Evolutionary conservation across 2,113 vertebrate genomes (phyloP).

Genomic region (Xyliphius kryptos): DNA sequence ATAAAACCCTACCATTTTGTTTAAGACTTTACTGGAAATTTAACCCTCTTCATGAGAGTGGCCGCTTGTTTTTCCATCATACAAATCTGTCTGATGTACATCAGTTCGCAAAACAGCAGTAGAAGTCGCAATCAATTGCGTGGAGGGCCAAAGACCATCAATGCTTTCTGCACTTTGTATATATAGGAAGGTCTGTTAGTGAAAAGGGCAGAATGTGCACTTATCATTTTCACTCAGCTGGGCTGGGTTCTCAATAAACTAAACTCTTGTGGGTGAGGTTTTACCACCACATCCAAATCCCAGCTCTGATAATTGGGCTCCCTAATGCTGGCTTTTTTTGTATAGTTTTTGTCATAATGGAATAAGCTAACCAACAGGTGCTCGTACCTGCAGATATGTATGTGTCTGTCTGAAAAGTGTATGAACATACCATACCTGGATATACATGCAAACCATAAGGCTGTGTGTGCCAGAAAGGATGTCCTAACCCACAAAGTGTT

Average conservation of each 20-base stretch:
- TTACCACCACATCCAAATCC: slow-evolving; percentile 20
- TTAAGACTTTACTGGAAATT: slow-evolving; percentile 42
- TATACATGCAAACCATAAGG: neutral
- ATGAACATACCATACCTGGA: neutral
- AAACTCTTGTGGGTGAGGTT: slow-evolving; percentile 34
- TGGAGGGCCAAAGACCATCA: slow-evolving; percentile 22
- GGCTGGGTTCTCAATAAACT: slow-evolving; percentile 65
- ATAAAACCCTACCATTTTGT: slow-evolving; percentile 31
- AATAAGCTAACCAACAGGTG: slow-evolving; percentile 56
- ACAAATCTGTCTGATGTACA: slow-evolving; percentile 22
- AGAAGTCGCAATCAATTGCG: slow-evolving; percentile 26
- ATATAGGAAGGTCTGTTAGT: slow-evolving; percentile 29
- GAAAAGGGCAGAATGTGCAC: slow-evolving; percentile 29
- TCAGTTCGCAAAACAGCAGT: slow-evolving; percentile 17
- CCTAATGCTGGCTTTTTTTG: slow-evolving; percentile 37
- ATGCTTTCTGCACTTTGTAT: slow-evolving; percentile 44
- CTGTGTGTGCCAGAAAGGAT: neutral
- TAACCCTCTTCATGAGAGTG: slow-evolving; percentile 11
- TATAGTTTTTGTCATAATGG: slow-evolving; percentile 30
- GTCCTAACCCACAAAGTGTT: slow-evolving; percentile 3
- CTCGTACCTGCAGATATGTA: slow-evolving; percentile 19
- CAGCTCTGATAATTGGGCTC: slow-evolving; percentile 29
- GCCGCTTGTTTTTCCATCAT: slow-evolving; percentile 24
- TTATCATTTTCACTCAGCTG: slow-evolving; percentile 43
- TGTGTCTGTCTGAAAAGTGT: slow-evolving; percentile 18